A percentile compares a stretch with the other conserved stretches of the same genome.
These are phyloP conservation scores for Crambe crambe DNA, from an alignment of 37 sponge, comb jelly and placozoan genomes.

Conservation along the genomic window DNA sequence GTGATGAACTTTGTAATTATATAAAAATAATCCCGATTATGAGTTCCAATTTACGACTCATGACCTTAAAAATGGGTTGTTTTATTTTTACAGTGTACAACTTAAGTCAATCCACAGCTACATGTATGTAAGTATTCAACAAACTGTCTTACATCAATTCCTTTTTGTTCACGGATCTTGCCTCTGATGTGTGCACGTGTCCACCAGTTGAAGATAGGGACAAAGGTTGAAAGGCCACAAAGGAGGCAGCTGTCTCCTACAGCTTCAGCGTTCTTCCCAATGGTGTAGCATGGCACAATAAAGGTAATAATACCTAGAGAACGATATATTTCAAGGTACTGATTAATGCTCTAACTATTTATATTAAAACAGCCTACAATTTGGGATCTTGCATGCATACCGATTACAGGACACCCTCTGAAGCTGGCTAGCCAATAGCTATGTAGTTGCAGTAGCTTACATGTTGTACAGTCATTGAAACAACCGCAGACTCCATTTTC, in stretches of 20 bases:
- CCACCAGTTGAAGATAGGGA: not conserved
- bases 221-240: conserved; percentile 31
- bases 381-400: no score
- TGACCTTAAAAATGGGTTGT: no score
- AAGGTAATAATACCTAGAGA: conserved; percentile 62
- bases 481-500: conserved; percentile 54
- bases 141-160: conserved; percentile 6
- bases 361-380: not conserved
- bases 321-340: no score
- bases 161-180: conserved; percentile 26
- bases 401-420: no score
- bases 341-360: not conserved
- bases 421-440: no score
- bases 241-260: conserved; percentile 68
- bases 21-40: no score
- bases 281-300: conserved; percentile 68
- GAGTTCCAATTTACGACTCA: no score
- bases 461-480: conserved; percentile 65
- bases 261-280: conserved; percentile 64
- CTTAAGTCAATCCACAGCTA: no score
- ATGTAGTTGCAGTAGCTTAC: not conserved
- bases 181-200: conserved; percentile 21
- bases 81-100: no score
- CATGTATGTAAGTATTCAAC: no score
- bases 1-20: no score